Conservation (phyloP, 2,888 invertebrate species). For the Pristionchus arcanus region DNA sequence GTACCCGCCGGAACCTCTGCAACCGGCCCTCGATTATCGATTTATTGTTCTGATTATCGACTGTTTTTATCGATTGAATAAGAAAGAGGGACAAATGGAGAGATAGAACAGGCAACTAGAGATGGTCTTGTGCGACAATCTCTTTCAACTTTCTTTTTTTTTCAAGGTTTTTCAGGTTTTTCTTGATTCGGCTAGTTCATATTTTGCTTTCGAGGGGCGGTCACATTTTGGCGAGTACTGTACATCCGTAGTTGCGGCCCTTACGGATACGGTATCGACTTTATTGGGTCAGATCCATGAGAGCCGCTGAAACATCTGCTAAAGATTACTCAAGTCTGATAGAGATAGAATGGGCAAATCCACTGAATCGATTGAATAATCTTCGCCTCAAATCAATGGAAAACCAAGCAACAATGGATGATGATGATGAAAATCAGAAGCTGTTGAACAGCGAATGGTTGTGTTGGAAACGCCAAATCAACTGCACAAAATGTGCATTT, state of each 20-base stretch:
- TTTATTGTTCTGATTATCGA: background rate
- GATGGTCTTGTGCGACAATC: slow-evolving; percentile 57
- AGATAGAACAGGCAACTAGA: slow-evolving; percentile 14
- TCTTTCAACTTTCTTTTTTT: background rate
- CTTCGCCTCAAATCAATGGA: background rate
- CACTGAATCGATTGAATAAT: slow-evolving; percentile 45
- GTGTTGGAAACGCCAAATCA: background rate
- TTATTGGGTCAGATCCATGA: slow-evolving; percentile 10
- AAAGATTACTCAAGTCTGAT: slow-evolving; percentile 42
- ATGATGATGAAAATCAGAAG: background rate
- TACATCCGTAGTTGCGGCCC: slow-evolving; percentile 2
- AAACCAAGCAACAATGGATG: slow-evolving; percentile 4
- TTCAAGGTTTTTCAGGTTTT: background rate
- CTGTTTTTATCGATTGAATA: background rate
- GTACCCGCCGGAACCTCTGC: slow-evolving; percentile 11
- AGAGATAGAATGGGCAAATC: background rate
- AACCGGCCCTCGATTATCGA: slow-evolving; percentile 55
- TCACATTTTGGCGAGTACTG: slow-evolving; percentile 2
- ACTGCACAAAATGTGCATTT: background rate
- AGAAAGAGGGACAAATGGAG: background rate
- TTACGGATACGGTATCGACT: slow-evolving; percentile 42
- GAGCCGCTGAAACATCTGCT: slow-evolving; percentile 38
- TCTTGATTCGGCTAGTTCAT: background rate
- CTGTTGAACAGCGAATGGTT: background rate
- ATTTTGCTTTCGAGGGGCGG: slow-evolving; percentile 40